These are phyloP conservation scores for Coelinius sp. DNA, from an alignment of 2,888 invertebrate species.

Conservation along the genomic window DNA sequence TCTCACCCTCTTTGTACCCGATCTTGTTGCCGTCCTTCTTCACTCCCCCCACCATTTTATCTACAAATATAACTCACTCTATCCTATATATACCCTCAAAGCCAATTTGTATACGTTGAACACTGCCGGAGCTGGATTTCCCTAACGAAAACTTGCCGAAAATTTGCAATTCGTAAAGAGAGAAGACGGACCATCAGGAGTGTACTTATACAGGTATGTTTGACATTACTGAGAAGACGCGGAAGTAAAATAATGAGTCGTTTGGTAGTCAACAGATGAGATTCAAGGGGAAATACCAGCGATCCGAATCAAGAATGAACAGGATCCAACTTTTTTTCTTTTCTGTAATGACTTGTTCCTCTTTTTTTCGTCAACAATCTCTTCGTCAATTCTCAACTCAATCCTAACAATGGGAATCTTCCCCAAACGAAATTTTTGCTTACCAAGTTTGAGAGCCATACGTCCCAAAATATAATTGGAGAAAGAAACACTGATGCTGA, in stretches of 20 bases:
- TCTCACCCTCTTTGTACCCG: neutral
- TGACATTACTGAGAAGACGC: neutral
- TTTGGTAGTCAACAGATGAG: constrained; percentile 24
- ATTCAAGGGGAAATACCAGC: constrained; percentile 21
- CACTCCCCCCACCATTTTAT: constrained; percentile 11
- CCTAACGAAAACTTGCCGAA: constrained; percentile 69
- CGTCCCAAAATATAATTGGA: neutral
- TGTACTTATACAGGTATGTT: neutral
- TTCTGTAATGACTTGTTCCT: neutral
- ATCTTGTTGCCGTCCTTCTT: neutral
- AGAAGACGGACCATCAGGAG: constrained; percentile 25
- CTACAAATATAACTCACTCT: constrained; percentile 26
- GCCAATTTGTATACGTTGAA: constrained; percentile 68
- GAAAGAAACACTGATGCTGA: constrained; percentile 1
- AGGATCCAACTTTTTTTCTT: neutral
- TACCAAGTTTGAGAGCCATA: constrained; percentile 24
- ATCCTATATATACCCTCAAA: constrained; percentile 35
- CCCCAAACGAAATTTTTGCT: neutral
- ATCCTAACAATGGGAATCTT: neutral
- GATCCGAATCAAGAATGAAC: constrained; percentile 1
- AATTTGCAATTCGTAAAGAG: constrained; percentile 70
- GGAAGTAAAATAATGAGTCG: constrained; percentile 1
- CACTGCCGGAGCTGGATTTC: constrained; percentile 65
- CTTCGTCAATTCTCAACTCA: neutral
- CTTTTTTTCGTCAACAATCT: constrained; percentile 13